These are phyloP conservation scores for Chloroceryle amazona DNA, from an alignment of 2,797 vertebrate species.

Conservation along the genomic window DNA sequence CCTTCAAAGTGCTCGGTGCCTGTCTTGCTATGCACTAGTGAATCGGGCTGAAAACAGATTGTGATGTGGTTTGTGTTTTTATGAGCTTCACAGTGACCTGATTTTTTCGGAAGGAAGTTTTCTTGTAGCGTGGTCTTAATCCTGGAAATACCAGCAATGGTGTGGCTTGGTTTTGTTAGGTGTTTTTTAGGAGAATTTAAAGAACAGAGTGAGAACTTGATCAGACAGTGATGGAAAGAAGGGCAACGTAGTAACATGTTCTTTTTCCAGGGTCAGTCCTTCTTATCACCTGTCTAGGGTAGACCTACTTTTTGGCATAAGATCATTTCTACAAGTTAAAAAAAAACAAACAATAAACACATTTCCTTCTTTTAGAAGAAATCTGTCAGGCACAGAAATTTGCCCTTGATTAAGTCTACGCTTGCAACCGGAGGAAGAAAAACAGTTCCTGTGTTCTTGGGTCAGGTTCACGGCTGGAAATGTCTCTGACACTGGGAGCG, in stretches of 20 bases:
- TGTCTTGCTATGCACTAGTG: conserved; percentile 33
- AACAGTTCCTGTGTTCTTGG: neutral
- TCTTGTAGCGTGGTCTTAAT: neutral
- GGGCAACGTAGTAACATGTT: conserved; percentile 3
- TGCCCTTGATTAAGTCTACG: neutral
- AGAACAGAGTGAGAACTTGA: conserved; percentile 9
- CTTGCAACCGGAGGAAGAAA: conserved; percentile 4
- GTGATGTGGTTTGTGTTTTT: conserved; percentile 44
- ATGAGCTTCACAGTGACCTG: conserved; percentile 49
- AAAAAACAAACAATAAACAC: neutral
- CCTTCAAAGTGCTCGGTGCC: conserved; percentile 23
- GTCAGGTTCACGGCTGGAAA: neutral
- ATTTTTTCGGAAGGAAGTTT: conserved; percentile 27
- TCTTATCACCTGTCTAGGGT: conserved; percentile 53
- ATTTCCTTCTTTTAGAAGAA: conserved; percentile 40
- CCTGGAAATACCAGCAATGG: neutral
- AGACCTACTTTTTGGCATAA: conserved; percentile 46
- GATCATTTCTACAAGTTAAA: neutral
- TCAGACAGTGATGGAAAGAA: conserved; percentile 44
- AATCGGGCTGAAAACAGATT: conserved; percentile 25
- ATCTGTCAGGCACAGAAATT: neutral
- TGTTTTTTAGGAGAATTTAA: conserved; percentile 7
- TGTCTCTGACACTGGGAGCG: rapidly evolving
- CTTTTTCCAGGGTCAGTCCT: conserved; percentile 42
- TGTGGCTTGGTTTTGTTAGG: neutral